Base-by-base conservation (phyloP, 2,113 vertebrate species). In the Coracopsis vasa region DNA sequence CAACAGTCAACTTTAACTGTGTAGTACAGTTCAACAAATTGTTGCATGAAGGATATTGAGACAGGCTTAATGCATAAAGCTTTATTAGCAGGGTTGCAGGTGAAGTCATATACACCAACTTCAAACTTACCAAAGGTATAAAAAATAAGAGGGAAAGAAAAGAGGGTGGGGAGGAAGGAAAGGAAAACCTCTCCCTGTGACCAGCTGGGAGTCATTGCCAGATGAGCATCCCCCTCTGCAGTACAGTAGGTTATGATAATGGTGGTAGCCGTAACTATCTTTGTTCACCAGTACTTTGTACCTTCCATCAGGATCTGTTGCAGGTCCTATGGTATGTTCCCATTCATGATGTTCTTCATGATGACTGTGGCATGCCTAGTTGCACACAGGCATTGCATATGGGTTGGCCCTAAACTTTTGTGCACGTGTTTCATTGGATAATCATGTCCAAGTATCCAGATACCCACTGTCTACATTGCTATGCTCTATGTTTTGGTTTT, bases 191-290 rank as follows among this genome's bases (percentile, higher is more conserved):
- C 8, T 44, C 5, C 9, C 41, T 61, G 28, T 54, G 35, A 48
- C 6, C 16, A n/a, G 28, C 6, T 61, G 35, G 17, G 27, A 65
- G 27, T 39, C 19, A 47, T 8, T 75, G 16, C 20, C 48, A 51
- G 16, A 16, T 1, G 1, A 80, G 5, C 18, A 60, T 23, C 35
- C 8, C 11, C 6, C 48, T 80, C 28, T 5, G 3, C 0, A 2
- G 3, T 44, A 14, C 9, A 48, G 16, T 7, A 18, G 16, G 5
- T 35, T 73, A 23, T 11, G 13, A 23, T 0, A 64, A 29, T 25
- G 35, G 35, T 51, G 2, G 18, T 19, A 81, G 14, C 37, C 17
- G n/a, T 27, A 20, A 10, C 10, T 10, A 11, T 28, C 24, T n/a
- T 50, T 29, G 12, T 37, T 4, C 15, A 7, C 6, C 9, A 62